A percentile compares a stretch with the other conserved stretches of the same genome.
These are phyloP conservation scores for Epinotia demarniana DNA, from an alignment of 2,888 invertebrate genomes.

Conservation along the genomic window DNA sequence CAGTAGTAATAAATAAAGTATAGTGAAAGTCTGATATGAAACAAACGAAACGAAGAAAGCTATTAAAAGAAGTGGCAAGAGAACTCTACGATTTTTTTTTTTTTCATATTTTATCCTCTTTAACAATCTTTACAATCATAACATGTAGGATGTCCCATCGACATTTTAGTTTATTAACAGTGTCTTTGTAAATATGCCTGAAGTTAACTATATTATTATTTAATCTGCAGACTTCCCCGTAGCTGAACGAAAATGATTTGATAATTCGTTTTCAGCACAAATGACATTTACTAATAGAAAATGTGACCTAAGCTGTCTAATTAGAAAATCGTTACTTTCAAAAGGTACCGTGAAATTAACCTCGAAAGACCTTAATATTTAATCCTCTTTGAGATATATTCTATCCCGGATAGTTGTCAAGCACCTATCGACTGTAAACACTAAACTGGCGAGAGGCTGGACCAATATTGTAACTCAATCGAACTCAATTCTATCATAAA, in stretches of 20 bases:
- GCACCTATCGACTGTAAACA: neutral
- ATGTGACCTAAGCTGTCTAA: slow-evolving; percentile 20
- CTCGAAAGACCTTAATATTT: slow-evolving; percentile 30
- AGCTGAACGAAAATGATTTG: neutral
- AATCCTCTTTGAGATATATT: slow-evolving; percentile 35
- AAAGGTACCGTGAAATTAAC: slow-evolving; percentile 31
- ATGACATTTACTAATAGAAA: slow-evolving; percentile 13
- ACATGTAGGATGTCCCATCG: neutral
- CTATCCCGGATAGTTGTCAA: slow-evolving; percentile 25
- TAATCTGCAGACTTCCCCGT: neutral
- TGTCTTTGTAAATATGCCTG: neutral
- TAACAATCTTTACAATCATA: too few species aligned
- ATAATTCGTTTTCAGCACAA: slow-evolving; percentile 24
- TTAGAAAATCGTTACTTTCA: slow-evolving; percentile 37
- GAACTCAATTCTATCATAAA: slow-evolving; percentile 27
- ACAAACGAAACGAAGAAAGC: too few species aligned
- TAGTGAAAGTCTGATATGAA: too few species aligned
- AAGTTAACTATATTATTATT: neutral
- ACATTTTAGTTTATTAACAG: neutral
- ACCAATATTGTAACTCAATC: slow-evolving; percentile 29
- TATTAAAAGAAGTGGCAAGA: too few species aligned
- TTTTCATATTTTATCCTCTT: too few species aligned
- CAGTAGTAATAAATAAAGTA: too few species aligned
- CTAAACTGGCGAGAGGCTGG: neutral
- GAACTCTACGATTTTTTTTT: too few species aligned